phyloP scores from a whole-genome alignment of 2,113 vertebrate species.

The Crotalus viridis region DNA sequence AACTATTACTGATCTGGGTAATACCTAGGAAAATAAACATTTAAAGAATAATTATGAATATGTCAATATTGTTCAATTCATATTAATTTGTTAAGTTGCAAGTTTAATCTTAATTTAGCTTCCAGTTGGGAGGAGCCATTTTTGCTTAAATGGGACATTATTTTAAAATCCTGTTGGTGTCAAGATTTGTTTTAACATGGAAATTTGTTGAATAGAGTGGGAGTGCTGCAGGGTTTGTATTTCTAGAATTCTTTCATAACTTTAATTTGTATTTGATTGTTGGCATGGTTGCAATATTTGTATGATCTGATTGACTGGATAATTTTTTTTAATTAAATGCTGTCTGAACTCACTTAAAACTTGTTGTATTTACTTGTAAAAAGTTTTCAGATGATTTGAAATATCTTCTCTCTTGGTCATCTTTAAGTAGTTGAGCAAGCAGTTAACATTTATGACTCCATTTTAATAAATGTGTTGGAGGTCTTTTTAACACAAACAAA shows the following conservation, averaged over 20 bases:
- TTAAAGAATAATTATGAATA: not conserved
- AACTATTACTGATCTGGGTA: conserved; percentile 3
- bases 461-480: conserved; percentile 45
- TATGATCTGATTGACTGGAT: conserved; percentile 33
- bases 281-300: conserved; percentile 51
- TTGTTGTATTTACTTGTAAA: conserved; percentile 33
- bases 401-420: conserved; percentile 34
- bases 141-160: conserved; percentile 17
- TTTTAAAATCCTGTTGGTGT: conserved; percentile 22
- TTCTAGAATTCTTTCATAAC: conserved; percentile 50
- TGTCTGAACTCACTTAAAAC: conserved; percentile 27
- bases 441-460: conserved; percentile 38
- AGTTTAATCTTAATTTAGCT: not conserved
- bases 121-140: not conserved
- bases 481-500: conserved; percentile 38
- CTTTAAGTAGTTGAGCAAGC: conserved; percentile 22
- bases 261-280: conserved; percentile 56
- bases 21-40: not conserved
- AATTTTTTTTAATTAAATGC: conserved; percentile 48
- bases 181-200: conserved; percentile 20
- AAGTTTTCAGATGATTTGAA: conserved; percentile 30
- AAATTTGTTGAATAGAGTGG: conserved; percentile 35
- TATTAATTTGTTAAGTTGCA: conserved; percentile 13
- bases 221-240: conserved; percentile 33
- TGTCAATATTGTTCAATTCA: conserved; percentile 13